Conservation (phyloP, 2,888 invertebrate species). For the Stomorhina lunata region DNA sequence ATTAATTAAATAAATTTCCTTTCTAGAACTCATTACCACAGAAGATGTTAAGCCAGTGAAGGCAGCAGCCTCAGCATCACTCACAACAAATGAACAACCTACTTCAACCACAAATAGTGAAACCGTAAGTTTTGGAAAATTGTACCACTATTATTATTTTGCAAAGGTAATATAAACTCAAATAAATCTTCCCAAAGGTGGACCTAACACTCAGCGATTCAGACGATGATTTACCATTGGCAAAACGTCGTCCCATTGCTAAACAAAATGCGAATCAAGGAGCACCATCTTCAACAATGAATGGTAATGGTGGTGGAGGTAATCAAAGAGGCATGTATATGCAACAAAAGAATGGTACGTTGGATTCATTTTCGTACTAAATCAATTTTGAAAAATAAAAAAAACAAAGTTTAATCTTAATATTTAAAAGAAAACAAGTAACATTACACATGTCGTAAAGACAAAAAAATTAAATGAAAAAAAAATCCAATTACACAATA, state of each 20-base stretch:
- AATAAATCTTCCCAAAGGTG: conserved; percentile 78
- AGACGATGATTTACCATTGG: conserved; percentile 85
- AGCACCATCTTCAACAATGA: conserved; percentile 72
- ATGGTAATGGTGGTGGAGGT: conserved; percentile 67
- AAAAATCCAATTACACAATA: conserved; percentile 29
- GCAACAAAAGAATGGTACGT: conserved; percentile 77
- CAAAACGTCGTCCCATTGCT: conserved; percentile 81
- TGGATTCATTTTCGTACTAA: conserved; percentile 77
- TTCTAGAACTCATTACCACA: conserved; percentile 73
- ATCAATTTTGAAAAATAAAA: conserved; percentile 53
- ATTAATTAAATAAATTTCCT: neutral
- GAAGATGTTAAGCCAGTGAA: conserved; percentile 76
- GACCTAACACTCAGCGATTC: conserved; percentile 88
- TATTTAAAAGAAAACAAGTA: conserved; percentile 26
- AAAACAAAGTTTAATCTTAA: conserved; percentile 58
- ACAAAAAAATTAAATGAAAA: conserved; percentile 54
- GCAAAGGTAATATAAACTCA: neutral
- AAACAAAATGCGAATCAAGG: conserved; percentile 70
- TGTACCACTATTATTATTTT: neutral
- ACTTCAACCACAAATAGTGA: conserved; percentile 79
- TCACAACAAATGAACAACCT: conserved; percentile 75
- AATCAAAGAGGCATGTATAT: conserved; percentile 70
- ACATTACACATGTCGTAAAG: conserved; percentile 49
- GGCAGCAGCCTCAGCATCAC: conserved; percentile 70
- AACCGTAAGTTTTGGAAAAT: conserved; percentile 75